Evolutionary conservation across 2,797 vertebrate species (phyloP).

Genomic region (Antrozous pallidus): DNA sequence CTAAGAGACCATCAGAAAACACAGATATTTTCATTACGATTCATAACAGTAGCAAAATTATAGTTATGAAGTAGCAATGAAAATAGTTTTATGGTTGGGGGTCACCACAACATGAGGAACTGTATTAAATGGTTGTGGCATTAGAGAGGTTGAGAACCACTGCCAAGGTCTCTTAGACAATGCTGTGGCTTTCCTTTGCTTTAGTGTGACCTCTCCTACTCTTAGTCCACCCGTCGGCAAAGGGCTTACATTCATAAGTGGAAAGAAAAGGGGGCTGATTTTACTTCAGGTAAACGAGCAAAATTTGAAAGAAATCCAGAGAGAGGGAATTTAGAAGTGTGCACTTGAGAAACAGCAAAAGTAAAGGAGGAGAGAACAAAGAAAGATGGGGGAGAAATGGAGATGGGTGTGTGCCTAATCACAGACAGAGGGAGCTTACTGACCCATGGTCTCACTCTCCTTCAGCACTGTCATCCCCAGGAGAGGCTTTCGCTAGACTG

Average conservation of each 20-base stretch:
- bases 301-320: background rate
- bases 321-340: background rate
- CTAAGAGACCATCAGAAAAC: too few relatives aligned
- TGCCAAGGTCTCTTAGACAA: background rate
- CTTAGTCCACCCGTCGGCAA: background rate
- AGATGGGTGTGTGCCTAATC: too few relatives aligned
- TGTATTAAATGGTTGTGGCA: too few relatives aligned
- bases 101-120: too few relatives aligned
- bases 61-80: too few relatives aligned
- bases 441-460: background rate
- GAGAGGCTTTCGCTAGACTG: background rate
- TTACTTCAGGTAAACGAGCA: background rate
- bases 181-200: background rate
- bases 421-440: too few relatives aligned
- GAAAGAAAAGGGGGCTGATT: background rate
- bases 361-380: background rate
- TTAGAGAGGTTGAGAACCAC: too few relatives aligned
- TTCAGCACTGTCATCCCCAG: background rate
- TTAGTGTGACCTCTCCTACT: background rate
- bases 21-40: too few relatives aligned
- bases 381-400: background rate
- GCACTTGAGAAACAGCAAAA: background rate
- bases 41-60: too few relatives aligned
- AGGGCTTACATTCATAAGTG: background rate
- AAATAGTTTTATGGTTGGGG: too few relatives aligned